Evolutionary conservation across 2,113 vertebrate genomes (phyloP), one percentile per base, ranked within the genome.

Genomic region (Atractosteus spatula): DNA sequence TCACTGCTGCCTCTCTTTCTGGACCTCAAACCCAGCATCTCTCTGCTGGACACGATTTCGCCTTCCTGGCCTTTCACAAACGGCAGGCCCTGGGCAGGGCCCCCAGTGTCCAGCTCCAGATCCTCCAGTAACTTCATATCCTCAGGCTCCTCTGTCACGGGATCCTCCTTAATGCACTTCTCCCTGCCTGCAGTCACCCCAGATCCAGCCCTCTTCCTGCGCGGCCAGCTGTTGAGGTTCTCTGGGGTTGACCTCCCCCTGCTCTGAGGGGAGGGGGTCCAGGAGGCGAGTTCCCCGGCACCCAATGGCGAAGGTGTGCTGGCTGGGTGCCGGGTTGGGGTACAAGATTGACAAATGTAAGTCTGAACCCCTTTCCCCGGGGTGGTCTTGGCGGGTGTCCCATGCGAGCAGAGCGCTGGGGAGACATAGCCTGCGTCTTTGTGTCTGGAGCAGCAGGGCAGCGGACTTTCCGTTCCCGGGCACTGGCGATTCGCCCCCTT

Each of bases 301-400:
- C 83, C 84, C 6, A 87, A 82, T 0, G 96, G 94, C 13, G 96
- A 95, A 12, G 86, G 74, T 11, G 89, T 83, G 0, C 76, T 83
- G 0, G 85, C 83, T 3, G 87, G 76, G 57, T 91, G 86, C 13
- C 57, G 90, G 0, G 95, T 97, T 0, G 97, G 96, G 1, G 97
- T 97, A 69, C 95, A 97, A 0, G 95, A 93, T 78, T 95, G 96
- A 80, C 97, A 99, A 79, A 99, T 97, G 70, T 91, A 95, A 0
- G 92, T 98, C 64, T 98, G 97, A 8, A 96, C 85, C 0, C 86
- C 76, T 73, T 95, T 95, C 8, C 94, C 86, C 0, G 97, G 96
- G 0, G 95, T 97, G 70, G 82, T 85, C 71, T 90, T 91, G 7
- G 83, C 90, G 8, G 91, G 91, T 0, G 90, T 91, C 69, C 76